Evolutionary conservation across 1,140 invertebrate species (phyloP), one percentile per base, ranked within the genome.

Genomic region (Hydropsyche tenuis): DNA sequence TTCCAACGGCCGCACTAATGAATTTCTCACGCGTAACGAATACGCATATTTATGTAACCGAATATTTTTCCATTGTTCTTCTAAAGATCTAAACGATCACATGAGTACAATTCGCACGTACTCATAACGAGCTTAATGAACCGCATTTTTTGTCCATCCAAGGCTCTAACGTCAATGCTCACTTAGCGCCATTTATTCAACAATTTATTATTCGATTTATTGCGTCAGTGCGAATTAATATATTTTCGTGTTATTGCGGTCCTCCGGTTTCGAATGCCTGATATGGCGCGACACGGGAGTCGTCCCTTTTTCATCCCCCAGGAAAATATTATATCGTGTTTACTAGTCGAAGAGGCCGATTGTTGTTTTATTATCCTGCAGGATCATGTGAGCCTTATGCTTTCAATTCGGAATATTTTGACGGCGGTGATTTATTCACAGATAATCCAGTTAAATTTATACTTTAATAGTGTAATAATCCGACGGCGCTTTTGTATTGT

Each of bases 281-380:
- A 37, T 9, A 4, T 9, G 30, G 30, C 30, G 30, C n/a, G n/a
- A n/a, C n/a, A n/a, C n/a, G n/a, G n/a, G 9, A 37, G 30, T 37
- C 30, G 9, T 37, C 30, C 30, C 30, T 37, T 37, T 37, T 37
- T 37, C 30, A 37, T 37, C 30, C 30, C 30, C 30, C 30, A 37
- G 30, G 30, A 37, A 37, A 18, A 53, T 53, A 53, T 53, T 53
- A 48, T 48, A 53, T 53, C 48, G 48, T 20, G 18, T 53, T 53
- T 53, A 53, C 48, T 53, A 20, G 7, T 18, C 30, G 7, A 20
- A 53, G 48, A 18, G 48, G 48, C 20, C 20, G 9, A 53, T 53
- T 53, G 48, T 53, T 53, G 48, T 53, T 53, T 53, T 53, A 53
- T 53, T 53, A 53, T 53, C 48, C 48, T 53, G 48, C 48, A 53